Evolutionary conservation across 1,140 invertebrate species (phyloP).

Genomic region (Coptotermes formosanus): DNA sequence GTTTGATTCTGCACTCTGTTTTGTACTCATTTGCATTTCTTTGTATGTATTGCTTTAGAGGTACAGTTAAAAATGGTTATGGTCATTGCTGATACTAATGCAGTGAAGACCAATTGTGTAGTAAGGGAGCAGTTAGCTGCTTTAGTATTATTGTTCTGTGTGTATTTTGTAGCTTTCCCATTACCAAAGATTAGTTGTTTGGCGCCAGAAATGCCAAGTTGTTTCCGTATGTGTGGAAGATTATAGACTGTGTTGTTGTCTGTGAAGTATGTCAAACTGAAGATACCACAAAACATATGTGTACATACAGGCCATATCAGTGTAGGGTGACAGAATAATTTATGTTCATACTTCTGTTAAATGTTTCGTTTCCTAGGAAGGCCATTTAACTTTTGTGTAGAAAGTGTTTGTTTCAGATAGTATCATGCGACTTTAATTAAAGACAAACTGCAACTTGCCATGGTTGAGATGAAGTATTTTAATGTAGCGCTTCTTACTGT

Average conservation of each 20-base stretch:
- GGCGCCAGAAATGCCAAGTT: neutral
- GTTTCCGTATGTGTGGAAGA: neutral
- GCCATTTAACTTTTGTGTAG: neutral
- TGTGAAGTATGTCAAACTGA: neutral
- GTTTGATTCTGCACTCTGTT: neutral
- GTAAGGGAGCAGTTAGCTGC: neutral
- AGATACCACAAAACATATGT: neutral
- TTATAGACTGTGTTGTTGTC: neutral
- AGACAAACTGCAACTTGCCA: conserved; percentile 4
- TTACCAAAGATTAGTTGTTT: conserved; percentile 14
- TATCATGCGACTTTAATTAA: neutral
- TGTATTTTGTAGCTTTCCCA: conserved; percentile 10
- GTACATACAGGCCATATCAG: neutral
- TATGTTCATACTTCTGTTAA: neutral
- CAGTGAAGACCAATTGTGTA: neutral
- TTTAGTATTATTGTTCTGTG: conserved; percentile 3
- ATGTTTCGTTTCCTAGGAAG: neutral
- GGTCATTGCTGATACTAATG: neutral
- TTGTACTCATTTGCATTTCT: neutral
- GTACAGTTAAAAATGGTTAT: neutral
- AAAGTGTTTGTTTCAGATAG: neutral
- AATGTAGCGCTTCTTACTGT: neutral
- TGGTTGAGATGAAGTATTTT: neutral
- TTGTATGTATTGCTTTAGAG: neutral
- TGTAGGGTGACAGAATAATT: neutral